Evolutionary conservation across 2,797 vertebrate genomes (phyloP).

Genomic region (Borostomias antarcticus): DNA sequence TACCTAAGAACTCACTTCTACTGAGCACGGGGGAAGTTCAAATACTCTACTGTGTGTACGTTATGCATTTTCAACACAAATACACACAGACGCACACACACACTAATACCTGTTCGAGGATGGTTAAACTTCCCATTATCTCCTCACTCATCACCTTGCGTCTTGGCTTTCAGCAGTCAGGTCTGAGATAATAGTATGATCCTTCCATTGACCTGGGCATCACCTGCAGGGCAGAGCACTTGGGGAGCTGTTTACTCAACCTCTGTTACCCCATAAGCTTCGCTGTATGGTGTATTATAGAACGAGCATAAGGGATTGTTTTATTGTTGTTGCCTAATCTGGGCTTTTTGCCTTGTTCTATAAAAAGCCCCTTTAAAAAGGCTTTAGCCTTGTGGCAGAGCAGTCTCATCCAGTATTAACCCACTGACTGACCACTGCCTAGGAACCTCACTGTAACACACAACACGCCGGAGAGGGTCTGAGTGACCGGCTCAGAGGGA

Average conservation of each 20-base stretch:
- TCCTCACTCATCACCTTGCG: conserved; percentile 19
- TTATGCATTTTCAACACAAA: background rate
- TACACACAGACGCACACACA: background rate
- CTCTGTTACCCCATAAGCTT: conserved; percentile 51
- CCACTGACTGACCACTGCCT: conserved; percentile 38
- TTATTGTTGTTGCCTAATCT: conserved; percentile 80
- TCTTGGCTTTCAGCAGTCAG: conserved; percentile 14
- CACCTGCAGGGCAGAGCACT: conserved; percentile 13
- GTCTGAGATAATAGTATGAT: conserved; percentile 5
- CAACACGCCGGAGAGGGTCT: background rate
- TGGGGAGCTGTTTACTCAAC: conserved; percentile 41
- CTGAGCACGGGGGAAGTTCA: background rate
- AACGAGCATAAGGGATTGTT: conserved; percentile 71
- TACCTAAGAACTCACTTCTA: background rate
- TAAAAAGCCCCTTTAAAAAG: conserved; percentile 69
- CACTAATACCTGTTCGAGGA: conserved; percentile 7
- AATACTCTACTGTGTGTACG: background rate
- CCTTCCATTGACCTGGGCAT: conserved; percentile 15
- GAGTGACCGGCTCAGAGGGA: background rate
- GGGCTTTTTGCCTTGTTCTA: conserved; percentile 81
- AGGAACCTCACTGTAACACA: background rate
- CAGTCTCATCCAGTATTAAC: conserved; percentile 57
- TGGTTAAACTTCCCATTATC: conserved; percentile 21
- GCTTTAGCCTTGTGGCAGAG: conserved; percentile 53
- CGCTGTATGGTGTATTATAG: conserved; percentile 62